Percentiles rank a stretch among this genome's conserved stretches.
These are phyloP conservation scores for Pandemis heparana DNA, from an alignment of 2,888 invertebrate species.

Conservation along the genomic window DNA sequence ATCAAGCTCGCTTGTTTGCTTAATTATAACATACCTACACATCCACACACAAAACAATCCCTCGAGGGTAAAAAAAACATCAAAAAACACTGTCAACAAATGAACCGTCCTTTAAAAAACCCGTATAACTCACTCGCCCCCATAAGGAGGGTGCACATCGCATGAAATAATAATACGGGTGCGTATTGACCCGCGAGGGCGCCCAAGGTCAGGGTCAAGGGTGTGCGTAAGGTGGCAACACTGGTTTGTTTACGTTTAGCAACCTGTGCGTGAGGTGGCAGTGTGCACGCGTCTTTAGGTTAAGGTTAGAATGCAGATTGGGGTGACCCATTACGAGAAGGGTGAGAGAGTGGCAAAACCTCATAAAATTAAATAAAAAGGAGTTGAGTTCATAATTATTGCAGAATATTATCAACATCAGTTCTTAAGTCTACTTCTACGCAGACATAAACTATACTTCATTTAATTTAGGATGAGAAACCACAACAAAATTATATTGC, in stretches of 20 bases:
- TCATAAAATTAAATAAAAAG: too few relatives aligned
- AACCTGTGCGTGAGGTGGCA: too few relatives aligned
- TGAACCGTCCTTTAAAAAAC: conserved; percentile 24
- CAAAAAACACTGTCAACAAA: conserved; percentile 19
- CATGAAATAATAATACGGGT: conserved; percentile 56
- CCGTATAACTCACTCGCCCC: conserved; percentile 34
- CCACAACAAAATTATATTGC: too few relatives aligned
- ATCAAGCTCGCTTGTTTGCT: neutral
- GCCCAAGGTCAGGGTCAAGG: conserved; percentile 60
- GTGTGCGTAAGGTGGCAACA: conserved; percentile 47
- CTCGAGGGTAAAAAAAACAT: neutral
- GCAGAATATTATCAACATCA: too few relatives aligned
- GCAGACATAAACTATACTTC: too few relatives aligned
- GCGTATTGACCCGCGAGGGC: conserved; percentile 66
- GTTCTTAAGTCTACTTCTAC: too few relatives aligned
- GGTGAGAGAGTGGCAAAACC: neutral
- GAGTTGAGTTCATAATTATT: too few relatives aligned
- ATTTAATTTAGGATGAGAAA: too few relatives aligned
- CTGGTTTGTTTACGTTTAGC: neutral
- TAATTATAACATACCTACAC: neutral
- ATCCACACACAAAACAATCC: neutral
- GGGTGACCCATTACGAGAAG: neutral
- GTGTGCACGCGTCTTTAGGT: neutral
- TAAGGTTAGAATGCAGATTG: neutral
- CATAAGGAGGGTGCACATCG: conserved; percentile 54